Evolutionary conservation across 2,888 invertebrate genomes (phyloP).

Genomic region (Microplitis manilae): DNA sequence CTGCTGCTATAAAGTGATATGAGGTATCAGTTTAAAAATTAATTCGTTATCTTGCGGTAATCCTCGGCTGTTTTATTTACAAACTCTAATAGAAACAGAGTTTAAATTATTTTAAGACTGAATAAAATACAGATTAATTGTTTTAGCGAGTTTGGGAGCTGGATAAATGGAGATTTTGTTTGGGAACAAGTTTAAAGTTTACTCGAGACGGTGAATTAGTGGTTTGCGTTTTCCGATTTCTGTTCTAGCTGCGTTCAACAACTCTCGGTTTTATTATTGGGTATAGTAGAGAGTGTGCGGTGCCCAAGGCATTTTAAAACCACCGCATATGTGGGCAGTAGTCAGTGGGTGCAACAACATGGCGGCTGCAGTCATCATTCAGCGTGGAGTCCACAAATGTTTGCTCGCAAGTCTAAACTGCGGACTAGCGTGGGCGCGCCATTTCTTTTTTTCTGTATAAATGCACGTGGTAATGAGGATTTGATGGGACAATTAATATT

Average conservation of each 20-base stretch:
- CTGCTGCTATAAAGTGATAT: neutral
- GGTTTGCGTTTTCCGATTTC: neutral
- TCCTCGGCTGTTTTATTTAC: neutral
- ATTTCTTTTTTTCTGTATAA: constrained; percentile 44
- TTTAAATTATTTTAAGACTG: neutral
- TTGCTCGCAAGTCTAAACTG: constrained; percentile 2
- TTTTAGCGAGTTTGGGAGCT: neutral
- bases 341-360: constrained; percentile 63
- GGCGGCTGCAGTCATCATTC: constrained; percentile 60
- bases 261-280: too few relatives aligned
- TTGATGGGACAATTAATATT: neutral
- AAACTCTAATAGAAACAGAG: neutral
- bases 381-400: constrained; percentile 54
- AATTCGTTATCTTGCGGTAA: neutral
- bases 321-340: constrained; percentile 56
- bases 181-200: neutral
- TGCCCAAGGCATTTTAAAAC: constrained; percentile 23
- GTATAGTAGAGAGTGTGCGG: neutral
- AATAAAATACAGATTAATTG: neutral
- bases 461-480: constrained; percentile 13
- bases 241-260: too few relatives aligned
- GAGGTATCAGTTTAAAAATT: neutral
- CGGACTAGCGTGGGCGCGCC: neutral
- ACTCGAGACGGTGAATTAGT: neutral
- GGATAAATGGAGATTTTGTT: neutral